Evolutionary conservation across 1,140 invertebrate species (phyloP), one percentile per base, ranked within the genome.

Genomic region (Colletes gigas): DNA sequence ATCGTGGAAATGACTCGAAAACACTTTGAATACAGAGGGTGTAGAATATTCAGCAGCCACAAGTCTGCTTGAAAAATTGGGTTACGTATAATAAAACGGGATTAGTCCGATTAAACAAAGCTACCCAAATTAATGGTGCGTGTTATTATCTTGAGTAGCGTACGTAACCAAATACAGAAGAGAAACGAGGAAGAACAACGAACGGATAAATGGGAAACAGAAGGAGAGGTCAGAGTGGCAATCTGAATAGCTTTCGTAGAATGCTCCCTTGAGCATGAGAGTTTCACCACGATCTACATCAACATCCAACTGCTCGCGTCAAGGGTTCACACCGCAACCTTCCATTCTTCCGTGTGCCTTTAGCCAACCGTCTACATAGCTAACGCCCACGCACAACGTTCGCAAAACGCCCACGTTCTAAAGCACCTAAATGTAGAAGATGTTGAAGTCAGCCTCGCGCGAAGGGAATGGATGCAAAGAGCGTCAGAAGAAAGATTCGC

Each of bases 281-380:
- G 68, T 41, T 63, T 84, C 82, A 65, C 68, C 82, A 71, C 83
- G 87, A 88, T 85, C 86, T 87, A 87, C 77, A 68, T 80, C 86
- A 88, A 88, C 86, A 86, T 88, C 67, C 79, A 68, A 72, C 79
- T 88, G 66, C 75, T 81, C 75, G 72, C 81, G 77, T 88, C 87
- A 70, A 88, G 85, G 87, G 71, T 75, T 85, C 71, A 71, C 81
- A 63, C 67, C 67, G 76, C 57, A 60, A 81, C 74, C 79, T 47
- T 73, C 78, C 62, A 83, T 83, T 87, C 81, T 83, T 86, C 84
- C 65, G 74, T 68, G 73, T 19, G 80, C 73, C 67, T 82, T 78
- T 14, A 55, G 62, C 57, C 70, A 69, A 39, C 68, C 70, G 50
- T n/a, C 54, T 41, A 57, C 70, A 62, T 60, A 69, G 50, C 55